Evolutionary conservation across 2,797 vertebrate genomes (phyloP), one percentile per base, ranked within the genome.

Genomic region (Anguilla obscura): DNA sequence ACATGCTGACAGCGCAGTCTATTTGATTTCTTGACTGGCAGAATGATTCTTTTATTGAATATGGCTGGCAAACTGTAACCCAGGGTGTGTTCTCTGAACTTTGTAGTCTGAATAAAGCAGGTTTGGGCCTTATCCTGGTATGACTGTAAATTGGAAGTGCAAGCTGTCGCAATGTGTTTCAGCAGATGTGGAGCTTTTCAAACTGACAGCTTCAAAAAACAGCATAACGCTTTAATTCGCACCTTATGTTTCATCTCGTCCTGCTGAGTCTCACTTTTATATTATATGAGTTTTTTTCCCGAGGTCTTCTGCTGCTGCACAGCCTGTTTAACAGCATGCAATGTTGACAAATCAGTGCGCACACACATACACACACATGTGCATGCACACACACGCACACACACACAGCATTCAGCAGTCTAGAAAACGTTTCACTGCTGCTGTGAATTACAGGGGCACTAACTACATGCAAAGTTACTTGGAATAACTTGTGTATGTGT

Each of bases 261-360:
- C 21, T 87, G 71, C 71, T 58, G 27, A 79, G 10, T 87, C 74
- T 58, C 86, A 87, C 71, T 87, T 87, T 87, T 60, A 40, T 58
- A 24, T 58, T 66, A 40, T 36, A 33, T 45, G 9, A 27, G 27
- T 60, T 5, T 58, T 27, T 88, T 82, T 71, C 24, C 33, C 16
- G 58, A 54, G 40, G 2, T 45, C 40, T 45, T 87, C 71, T 54
- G 30, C 52, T n/a, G 18, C 54, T 45, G n/a, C 45, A 45, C 30
- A 18, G 18, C 33, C 24, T 24, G 79, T 7, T 82, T 48, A 6
- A 30, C 69, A 54, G 27, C 74, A 82, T 58, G 82, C 16, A 58
- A 82, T 16, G 45, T 18, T 48, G 10, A n/a, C 30, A 36, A 27
- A 33, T 21, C 4, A n/a, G 8, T 7, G 5, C 33, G 2, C 33